Conservation (phyloP, 2,113 vertebrate species). For the Mirounga angustirostris region DNA sequence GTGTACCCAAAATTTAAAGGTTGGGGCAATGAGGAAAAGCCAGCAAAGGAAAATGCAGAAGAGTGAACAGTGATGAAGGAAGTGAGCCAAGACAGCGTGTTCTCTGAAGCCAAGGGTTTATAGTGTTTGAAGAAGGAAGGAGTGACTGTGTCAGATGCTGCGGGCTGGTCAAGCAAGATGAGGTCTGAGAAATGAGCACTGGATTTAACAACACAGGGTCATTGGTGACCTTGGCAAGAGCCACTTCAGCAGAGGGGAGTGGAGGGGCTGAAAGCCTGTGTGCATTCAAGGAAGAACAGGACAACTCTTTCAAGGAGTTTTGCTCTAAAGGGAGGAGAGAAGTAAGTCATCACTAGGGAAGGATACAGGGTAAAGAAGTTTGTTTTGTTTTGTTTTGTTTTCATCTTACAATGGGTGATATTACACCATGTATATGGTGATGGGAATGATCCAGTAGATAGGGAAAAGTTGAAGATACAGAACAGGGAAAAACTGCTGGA, state of each 20-base stretch:
- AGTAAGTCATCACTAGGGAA: background rate
- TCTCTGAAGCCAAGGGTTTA: background rate
- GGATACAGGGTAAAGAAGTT: background rate
- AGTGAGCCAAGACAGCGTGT: background rate
- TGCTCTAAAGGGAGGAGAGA: background rate
- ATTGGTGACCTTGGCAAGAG: background rate
- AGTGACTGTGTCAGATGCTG: background rate
- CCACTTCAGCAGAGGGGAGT: background rate
- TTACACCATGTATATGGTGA: background rate
- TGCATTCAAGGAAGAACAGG: background rate
- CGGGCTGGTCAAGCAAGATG: background rate
- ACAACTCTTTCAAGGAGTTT: background rate
- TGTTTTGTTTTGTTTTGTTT: background rate
- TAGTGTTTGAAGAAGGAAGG: background rate
- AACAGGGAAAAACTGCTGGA: background rate
- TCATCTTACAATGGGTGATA: background rate
- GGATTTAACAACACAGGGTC: background rate
- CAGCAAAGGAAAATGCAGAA: background rate
- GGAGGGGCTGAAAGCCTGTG: background rate
- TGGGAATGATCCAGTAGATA: background rate
- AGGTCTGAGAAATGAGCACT: background rate
- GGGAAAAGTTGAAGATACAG: background rate
- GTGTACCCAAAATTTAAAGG: background rate
- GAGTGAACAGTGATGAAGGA: background rate
- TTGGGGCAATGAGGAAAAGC: background rate